Percentiles rank a stretch among this genome's conserved stretches.
Evolutionary conservation across 2,797 vertebrate genomes (phyloP).

Genomic region (Macrochelys suwanniensis): DNA sequence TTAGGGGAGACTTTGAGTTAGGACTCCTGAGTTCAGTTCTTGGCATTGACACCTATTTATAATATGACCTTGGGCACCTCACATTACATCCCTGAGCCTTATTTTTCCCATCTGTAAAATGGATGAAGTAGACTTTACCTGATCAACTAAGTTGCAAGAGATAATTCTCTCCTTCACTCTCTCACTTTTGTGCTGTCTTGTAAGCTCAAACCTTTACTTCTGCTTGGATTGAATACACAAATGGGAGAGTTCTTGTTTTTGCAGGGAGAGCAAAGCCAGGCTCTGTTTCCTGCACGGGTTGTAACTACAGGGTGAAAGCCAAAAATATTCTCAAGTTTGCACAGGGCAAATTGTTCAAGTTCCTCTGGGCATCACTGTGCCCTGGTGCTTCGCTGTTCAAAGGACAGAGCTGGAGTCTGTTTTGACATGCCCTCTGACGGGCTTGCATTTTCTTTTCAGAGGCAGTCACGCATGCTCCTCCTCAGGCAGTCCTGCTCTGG

Average conservation of each 20-base stretch:
- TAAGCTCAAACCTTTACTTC: not conserved
- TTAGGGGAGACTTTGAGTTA: not conserved
- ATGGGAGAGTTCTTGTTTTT: constrained; percentile 21
- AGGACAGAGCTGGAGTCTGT: accelerated
- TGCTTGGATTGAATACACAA: not conserved
- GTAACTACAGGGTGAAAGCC: constrained; percentile 46
- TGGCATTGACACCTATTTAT: not conserved
- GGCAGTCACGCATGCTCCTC: not conserved
- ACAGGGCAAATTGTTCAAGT: not conserved
- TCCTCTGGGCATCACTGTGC: constrained; percentile 19
- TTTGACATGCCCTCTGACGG: not conserved
- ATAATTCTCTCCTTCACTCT: too few species aligned
- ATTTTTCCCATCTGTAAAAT: not conserved
- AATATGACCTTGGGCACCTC: not conserved
- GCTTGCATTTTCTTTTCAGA: constrained; percentile 1
- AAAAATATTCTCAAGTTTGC: constrained; percentile 41
- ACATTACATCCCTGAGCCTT: not conserved
- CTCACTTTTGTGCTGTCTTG: not conserved
- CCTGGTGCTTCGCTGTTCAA: constrained; percentile 8
- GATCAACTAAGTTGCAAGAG: not conserved
- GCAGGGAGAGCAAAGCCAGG: constrained; percentile 23
- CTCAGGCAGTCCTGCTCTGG: not conserved
- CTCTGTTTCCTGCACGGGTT: not conserved
- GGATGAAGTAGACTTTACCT: not conserved
- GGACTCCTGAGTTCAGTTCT: not conserved